Evolutionary conservation across 1,140 invertebrate genomes (phyloP).

Genomic region (Achatina immaculata): DNA sequence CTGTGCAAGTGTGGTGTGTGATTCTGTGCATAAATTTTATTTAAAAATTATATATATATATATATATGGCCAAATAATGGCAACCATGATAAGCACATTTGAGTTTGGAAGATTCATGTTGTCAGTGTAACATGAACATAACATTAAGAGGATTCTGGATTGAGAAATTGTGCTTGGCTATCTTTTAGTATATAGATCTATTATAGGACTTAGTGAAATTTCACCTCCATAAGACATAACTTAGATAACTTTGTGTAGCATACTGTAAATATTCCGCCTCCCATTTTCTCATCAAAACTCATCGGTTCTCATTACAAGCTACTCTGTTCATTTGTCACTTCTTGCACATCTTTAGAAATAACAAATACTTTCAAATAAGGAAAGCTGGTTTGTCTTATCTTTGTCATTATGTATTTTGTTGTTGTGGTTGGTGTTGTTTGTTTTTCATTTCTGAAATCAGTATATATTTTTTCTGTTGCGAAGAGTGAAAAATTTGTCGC

Average conservation of each 20-base stretch:
- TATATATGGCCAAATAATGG: too few species aligned
- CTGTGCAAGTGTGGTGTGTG: too few species aligned
- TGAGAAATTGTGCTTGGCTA: neutral
- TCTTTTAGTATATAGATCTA: neutral
- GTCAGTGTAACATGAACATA: too few species aligned
- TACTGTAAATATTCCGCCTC: constrained; percentile 15
- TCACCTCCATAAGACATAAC: neutral
- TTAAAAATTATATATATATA: too few species aligned
- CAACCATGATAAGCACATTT: too few species aligned
- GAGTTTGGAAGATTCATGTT: too few species aligned
- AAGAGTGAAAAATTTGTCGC: too few species aligned
- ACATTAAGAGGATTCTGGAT: too few species aligned
- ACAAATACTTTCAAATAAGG: constrained; percentile 35
- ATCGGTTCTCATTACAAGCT: constrained; percentile 6
- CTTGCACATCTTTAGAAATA: constrained; percentile 41
- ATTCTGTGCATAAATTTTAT: too few species aligned
- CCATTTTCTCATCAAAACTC: neutral
- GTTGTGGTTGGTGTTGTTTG: neutral
- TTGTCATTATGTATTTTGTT: neutral
- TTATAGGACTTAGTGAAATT: neutral
- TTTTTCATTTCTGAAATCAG: neutral
- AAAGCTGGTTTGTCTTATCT: neutral
- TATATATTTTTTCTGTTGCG: neutral
- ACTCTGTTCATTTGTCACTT: constrained; percentile 23
- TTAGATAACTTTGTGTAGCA: neutral